A percentile compares a stretch with the other conserved stretches of the same genome.
These are phyloP conservation scores for Microhierax caerulescens DNA, from an alignment of 2,797 vertebrate genomes.

Conservation along the genomic window DNA sequence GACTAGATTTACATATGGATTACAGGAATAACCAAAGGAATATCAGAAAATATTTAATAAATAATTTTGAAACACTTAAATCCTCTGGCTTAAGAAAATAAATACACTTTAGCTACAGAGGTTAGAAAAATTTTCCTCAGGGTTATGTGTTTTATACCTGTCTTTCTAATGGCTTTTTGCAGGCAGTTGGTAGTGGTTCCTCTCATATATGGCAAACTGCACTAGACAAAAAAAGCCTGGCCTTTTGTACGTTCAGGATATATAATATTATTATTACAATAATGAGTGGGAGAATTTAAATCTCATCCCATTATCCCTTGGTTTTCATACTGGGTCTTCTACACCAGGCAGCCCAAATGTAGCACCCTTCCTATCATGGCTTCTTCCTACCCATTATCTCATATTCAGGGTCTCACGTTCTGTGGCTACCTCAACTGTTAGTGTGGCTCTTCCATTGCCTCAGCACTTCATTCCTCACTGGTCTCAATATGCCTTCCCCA, in stretches of 20 bases:
- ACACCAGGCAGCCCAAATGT: neutral
- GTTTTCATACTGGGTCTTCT: neutral
- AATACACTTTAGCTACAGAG: neutral
- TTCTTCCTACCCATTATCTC: neutral
- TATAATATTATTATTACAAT: neutral
- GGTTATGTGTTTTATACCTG: neutral
- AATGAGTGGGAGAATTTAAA: neutral
- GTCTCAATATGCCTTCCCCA: neutral
- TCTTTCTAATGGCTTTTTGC: neutral
- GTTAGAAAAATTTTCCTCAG: neutral
- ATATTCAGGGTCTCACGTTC: neutral
- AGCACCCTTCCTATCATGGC: neutral
- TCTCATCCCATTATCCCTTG: neutral
- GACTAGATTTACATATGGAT: neutral
- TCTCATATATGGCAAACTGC: neutral
- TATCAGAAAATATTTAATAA: neutral
- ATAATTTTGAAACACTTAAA: constrained; percentile 4
- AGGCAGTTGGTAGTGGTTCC: neutral
- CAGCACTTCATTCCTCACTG: neutral
- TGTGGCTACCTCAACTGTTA: neutral
- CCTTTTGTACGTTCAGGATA: neutral
- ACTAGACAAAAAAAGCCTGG: neutral
- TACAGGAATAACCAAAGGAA: neutral
- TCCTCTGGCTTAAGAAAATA: neutral
- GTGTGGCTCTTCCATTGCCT: neutral